These are phyloP conservation scores for Penaeus chinensis DNA, from an alignment of 1,140 invertebrate species.

Conservation along the genomic window DNA sequence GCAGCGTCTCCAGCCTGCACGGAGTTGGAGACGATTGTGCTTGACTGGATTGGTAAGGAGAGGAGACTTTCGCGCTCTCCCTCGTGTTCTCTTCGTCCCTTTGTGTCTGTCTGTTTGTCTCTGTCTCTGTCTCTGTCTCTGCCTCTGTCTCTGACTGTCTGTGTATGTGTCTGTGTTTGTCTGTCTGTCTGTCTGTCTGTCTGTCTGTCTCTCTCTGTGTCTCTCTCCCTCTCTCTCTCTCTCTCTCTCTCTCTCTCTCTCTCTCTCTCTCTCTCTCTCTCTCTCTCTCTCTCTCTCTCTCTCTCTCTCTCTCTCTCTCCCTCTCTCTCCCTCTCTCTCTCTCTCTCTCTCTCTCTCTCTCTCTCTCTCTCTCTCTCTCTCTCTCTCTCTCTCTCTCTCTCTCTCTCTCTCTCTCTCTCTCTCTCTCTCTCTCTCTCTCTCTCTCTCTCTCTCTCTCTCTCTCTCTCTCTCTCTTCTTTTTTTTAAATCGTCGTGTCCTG, in stretches of 20 bases:
- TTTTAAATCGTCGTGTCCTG: too few species aligned
- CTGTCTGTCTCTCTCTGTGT: not conserved
- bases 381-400: not conserved
- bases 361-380: not conserved
- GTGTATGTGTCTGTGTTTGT: not conserved
- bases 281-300: not conserved
- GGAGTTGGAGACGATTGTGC: conserved; percentile 95
- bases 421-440: too few species aligned
- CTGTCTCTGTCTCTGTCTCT: not conserved
- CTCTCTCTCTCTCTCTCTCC: too few species aligned
- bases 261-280: not conserved
- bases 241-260: not conserved
- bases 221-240: not conserved
- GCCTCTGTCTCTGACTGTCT: not conserved
- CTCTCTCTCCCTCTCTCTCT: not conserved
- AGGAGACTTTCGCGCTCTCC: not conserved
- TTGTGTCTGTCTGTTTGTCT: not conserved
- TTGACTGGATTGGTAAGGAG: conserved; percentile 93
- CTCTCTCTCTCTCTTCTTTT: too few species aligned
- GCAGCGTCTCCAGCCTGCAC: conserved; percentile 97
- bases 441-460: too few species aligned
- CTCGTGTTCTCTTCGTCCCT: not conserved
- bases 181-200: not conserved
- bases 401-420: too few species aligned
- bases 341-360: not conserved